Percentiles rank a stretch among this genome's conserved stretches.
phyloP scores from a whole-genome alignment of 1,140 invertebrate genomes.

The Thereuonema tuberculata region DNA sequence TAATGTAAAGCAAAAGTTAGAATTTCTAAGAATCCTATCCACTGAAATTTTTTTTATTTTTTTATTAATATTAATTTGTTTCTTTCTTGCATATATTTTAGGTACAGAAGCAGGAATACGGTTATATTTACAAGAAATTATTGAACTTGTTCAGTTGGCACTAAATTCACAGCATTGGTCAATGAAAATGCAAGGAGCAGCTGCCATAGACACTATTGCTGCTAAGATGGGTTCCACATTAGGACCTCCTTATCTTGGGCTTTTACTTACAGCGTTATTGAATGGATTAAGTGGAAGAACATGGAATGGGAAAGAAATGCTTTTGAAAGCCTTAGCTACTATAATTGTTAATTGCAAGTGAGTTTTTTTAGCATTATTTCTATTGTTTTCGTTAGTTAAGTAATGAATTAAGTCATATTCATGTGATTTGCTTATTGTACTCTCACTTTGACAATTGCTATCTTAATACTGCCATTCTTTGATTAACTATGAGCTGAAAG shows the following conservation, averaged over 20 bases:
- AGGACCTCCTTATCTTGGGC: constrained; percentile 46
- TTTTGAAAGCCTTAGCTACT: constrained; percentile 55
- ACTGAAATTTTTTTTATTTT: no score
- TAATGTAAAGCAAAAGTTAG: no score
- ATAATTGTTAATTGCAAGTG: constrained; percentile 55
- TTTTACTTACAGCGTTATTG: constrained; percentile 50
- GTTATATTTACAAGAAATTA: constrained; percentile 58
- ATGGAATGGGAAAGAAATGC: constrained; percentile 71
- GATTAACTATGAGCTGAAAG: no score
- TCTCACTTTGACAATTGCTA: constrained; percentile 2
- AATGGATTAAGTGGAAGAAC: constrained; percentile 64
- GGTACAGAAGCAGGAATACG: constrained; percentile 64
- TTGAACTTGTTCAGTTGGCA: constrained; percentile 47
- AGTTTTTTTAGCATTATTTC: no score
- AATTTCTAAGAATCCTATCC: no score
- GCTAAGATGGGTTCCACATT: constrained; percentile 52
- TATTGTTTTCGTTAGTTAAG: neutral
- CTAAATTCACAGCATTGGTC: constrained; percentile 71
- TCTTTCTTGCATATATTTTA: no score
- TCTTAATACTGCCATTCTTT: neutral
- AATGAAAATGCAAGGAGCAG: constrained; percentile 69
- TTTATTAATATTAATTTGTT: no score
- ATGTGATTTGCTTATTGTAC: neutral
- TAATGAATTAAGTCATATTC: neutral
- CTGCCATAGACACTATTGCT: constrained; percentile 61